These are phyloP conservation scores for Ceratina japonica DNA, from an alignment of 1,140 invertebrate genomes.

Conservation along the genomic window DNA sequence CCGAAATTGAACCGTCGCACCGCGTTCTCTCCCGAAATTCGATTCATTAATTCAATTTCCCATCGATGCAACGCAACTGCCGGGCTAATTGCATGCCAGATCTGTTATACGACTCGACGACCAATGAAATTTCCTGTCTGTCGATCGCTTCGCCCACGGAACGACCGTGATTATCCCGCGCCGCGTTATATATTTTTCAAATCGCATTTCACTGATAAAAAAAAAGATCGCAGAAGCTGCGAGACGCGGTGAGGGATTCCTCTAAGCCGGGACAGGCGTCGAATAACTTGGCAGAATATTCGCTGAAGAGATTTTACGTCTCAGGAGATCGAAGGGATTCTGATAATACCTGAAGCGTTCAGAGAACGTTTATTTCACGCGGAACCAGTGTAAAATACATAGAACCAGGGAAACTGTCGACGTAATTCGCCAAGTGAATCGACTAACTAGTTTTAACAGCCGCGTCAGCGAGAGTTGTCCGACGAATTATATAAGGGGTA, in stretches of 20 bases:
- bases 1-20: too few relatives aligned
- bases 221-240: not conserved
- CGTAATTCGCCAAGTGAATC: too few relatives aligned
- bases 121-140: not conserved
- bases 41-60: constrained; percentile 14
- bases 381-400: too few relatives aligned
- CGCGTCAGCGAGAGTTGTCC: too few relatives aligned
- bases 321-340: constrained; percentile 41
- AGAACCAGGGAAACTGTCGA: too few relatives aligned
- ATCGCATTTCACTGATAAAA: not conserved
- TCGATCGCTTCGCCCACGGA: not conserved
- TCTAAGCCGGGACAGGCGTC: constrained; percentile 53
- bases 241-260: constrained; percentile 18
- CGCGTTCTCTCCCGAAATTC: not conserved
- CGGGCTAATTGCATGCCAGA: not conserved
- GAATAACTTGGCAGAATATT: constrained; percentile 48
- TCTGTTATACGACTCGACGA: not conserved
- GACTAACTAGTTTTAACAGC: not conserved
- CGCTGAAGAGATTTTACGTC: constrained; percentile 42
- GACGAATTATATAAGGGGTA: too few relatives aligned
- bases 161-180: too few relatives aligned
- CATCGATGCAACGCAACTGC: too few relatives aligned
- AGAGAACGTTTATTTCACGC: too few relatives aligned
- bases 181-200: not conserved
- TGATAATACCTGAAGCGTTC: not conserved